Base-by-base conservation (phyloP, 2,888 invertebrate genomes). In the Anagyrus pseudococci region DNA sequence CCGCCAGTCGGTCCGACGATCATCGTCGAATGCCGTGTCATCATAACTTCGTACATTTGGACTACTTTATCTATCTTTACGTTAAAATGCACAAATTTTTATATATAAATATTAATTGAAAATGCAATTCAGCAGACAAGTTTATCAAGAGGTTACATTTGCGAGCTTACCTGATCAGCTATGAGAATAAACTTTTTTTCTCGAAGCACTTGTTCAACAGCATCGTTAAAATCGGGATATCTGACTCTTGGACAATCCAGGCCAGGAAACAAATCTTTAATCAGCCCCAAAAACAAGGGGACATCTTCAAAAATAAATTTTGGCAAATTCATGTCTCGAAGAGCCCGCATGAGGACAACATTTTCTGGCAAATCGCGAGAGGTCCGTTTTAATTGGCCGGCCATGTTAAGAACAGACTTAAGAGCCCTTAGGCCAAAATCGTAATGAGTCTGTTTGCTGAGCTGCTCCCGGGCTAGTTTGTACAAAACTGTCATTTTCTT, bases 401-500 rank as follows among this genome's bases (percentile, higher is more conserved):
- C 95, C 93, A 95, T 95, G 29, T 94, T 88, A 19, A 96, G 83
- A 2, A 96, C 94, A 0, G 95, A 90, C 69, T 94, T 96, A n/a
- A 96, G 82, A 2, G 95, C 95, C 58, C 96, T 86, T 69, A 96
- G 82, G 0, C 96, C 95, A 88, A 96, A 96, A 81, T 96, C 96
- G 80, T 96, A 96, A 78, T 96, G 96, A 20, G 90, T 91, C 78
- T 96, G 95, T 76, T 95, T 94, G 1, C 96, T 96, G 50, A 96
- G 83, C 78, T 96, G 96, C 73, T 94, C 93, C 60, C 88, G 85
- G 0, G 94, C 93, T 64, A 96, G 84, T 73, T 91, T 90, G 81
- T 96, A 96, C 13, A 96, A 80, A 1, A 94, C 92, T 0, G 95
- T 94, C 93, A 96, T 95, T 82, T 96, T 96, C 80, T 95, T 96